Percentiles rank a stretch among this genome's conserved stretches.
Evolutionary conservation across 2,888 invertebrate species (phyloP).

Genomic region (Stegophylla sp.): DNA sequence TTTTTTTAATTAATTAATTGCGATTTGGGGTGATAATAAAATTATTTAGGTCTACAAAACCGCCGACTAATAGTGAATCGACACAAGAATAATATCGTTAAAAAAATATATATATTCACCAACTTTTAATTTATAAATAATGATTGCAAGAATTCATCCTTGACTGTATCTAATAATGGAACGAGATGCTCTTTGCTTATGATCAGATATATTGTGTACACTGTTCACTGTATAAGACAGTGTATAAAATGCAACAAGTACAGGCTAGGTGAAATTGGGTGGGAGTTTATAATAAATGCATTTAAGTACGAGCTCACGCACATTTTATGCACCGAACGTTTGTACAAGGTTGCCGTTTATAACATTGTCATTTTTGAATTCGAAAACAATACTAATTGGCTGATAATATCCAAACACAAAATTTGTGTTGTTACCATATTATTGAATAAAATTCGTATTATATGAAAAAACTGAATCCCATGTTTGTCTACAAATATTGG

Average conservation of each 20-base stretch:
- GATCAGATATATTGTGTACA: not conserved
- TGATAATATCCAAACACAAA: not conserved
- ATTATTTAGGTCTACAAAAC: too few relatives aligned
- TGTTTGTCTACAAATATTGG: not conserved
- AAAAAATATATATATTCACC: not conserved
- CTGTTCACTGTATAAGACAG: not conserved
- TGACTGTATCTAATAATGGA: slow-evolving; percentile 23
- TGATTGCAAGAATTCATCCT: not conserved
- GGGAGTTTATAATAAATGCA: slow-evolving; percentile 16
- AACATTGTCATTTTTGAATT: slow-evolving; percentile 20
- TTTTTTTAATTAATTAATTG: too few relatives aligned
- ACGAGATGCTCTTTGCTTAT: not conserved
- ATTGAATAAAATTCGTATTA: too few relatives aligned
- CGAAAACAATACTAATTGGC: slow-evolving; percentile 32
- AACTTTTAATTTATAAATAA: not conserved
- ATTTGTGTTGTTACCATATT: too few relatives aligned
- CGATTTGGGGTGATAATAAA: too few relatives aligned
- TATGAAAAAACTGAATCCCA: not conserved
- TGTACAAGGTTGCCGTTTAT: slow-evolving; percentile 13
- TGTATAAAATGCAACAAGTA: slow-evolving; percentile 15
- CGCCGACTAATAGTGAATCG: too few relatives aligned
- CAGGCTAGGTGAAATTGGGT: not conserved
- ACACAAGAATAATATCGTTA: too few relatives aligned
- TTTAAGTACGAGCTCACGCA: not conserved
- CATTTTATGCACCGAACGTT: not conserved